phyloP scores from a whole-genome alignment of 2,797 vertebrate species.

The Carduelis carduelis region DNA sequence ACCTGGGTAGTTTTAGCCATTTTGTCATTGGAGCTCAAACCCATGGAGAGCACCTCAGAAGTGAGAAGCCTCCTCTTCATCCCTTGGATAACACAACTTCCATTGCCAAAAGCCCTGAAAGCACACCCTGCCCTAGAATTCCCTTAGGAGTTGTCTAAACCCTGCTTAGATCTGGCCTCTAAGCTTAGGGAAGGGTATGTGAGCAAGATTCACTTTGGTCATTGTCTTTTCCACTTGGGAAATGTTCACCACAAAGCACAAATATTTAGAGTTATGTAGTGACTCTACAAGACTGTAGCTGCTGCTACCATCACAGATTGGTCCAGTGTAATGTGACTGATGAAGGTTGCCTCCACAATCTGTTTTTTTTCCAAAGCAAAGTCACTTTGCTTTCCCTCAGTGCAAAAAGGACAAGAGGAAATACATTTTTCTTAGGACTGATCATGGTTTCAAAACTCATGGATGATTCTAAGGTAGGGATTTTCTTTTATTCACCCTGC shows the following conservation, averaged over 20 bases:
- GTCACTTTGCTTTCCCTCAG: neutral
- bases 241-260: neutral
- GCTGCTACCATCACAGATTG: neutral
- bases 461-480: neutral
- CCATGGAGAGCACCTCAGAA: neutral
- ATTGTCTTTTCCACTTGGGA: neutral
- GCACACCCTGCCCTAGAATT: neutral
- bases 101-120: neutral
- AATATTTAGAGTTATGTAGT: neutral
- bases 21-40: neutral
- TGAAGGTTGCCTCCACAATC: neutral
- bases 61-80: neutral
- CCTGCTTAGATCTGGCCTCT: neutral
- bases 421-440: neutral
- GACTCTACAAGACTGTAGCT: neutral
- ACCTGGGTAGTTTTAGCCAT: neutral
- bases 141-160: neutral
- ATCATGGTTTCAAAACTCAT: neutral
- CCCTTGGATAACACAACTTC: neutral
- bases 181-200: neutral
- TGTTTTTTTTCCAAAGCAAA: neutral
- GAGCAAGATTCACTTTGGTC: neutral
- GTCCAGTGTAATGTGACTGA: neutral
- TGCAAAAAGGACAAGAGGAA: neutral
- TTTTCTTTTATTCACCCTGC: neutral